Evolutionary conservation across 2,797 vertebrate genomes (phyloP).

Genomic region (Sebastes iracundus): DNA sequence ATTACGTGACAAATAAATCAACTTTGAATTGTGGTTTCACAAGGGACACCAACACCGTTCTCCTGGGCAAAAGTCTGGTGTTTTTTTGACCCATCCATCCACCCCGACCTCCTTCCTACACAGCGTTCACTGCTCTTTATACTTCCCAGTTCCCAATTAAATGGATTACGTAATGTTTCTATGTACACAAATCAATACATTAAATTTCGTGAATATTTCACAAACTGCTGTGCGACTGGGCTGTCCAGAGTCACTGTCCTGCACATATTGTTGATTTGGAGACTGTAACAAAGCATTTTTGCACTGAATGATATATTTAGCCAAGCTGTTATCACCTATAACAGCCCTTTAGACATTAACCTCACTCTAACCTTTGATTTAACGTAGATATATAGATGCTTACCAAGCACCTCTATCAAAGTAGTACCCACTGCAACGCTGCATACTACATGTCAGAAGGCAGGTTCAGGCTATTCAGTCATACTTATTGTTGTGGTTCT

Average conservation of each 20-base stretch:
- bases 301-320: neutral
- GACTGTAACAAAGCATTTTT: neutral
- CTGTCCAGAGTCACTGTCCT: neutral
- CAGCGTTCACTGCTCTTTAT: too few relatives aligned
- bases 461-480: neutral
- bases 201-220: too few relatives aligned
- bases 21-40: too few relatives aligned
- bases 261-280: neutral
- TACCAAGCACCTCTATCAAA: neutral
- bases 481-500: conserved; percentile 21
- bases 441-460: neutral
- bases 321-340: neutral
- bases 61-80: too few relatives aligned
- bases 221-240: too few relatives aligned
- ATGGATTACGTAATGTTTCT: fast-evolving
- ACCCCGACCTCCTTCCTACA: too few relatives aligned
- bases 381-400: neutral
- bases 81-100: too few relatives aligned
- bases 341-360: neutral
- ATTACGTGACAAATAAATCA: too few relatives aligned
- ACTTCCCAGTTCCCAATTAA: too few relatives aligned
- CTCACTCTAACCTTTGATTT: neutral
- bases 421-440: neutral
- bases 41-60: too few relatives aligned
- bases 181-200: too few relatives aligned